These are phyloP conservation scores for Phytoseiulus persimilis DNA, from an alignment of 2,888 invertebrate species.

Conservation along the genomic window DNA sequence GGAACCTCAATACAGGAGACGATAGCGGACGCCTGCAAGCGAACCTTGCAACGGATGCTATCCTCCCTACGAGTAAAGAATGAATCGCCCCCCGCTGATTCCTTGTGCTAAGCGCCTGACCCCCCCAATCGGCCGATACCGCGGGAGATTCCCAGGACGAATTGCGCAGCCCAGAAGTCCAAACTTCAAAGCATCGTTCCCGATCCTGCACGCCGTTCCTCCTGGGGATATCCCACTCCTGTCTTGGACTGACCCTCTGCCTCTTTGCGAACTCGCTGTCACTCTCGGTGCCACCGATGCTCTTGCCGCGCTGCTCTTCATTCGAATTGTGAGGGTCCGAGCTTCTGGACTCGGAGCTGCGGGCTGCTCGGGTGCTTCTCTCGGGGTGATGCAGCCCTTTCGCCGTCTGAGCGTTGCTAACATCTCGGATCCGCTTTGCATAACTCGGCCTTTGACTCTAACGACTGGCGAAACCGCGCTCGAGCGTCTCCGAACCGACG, in stretches of 20 bases:
- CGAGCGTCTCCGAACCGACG: background rate
- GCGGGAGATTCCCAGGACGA: background rate
- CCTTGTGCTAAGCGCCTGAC: background rate
- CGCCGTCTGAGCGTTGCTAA: background rate
- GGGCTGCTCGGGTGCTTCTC: background rate
- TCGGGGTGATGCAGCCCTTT: too few relatives aligned
- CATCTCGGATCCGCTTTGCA: background rate
- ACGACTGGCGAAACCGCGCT: background rate
- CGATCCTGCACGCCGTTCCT: background rate
- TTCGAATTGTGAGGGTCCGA: background rate
- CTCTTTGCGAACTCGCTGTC: background rate
- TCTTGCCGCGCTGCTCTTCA: background rate
- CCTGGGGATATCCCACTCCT: background rate
- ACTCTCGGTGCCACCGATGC: background rate
- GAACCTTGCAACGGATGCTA: constrained; percentile 38
- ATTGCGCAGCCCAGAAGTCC: too few relatives aligned
- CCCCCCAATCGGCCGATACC: background rate
- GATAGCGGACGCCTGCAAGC: constrained; percentile 39
- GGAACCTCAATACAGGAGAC: constrained; percentile 29
- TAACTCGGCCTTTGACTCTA: background rate
- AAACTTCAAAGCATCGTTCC: too few relatives aligned
- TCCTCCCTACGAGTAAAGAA: constrained; percentile 16
- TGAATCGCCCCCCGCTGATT: background rate
- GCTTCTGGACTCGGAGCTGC: background rate
- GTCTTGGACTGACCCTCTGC: background rate